Conservation (phyloP, 2,797 vertebrate genomes). For the Pelodytes ibericus region DNA sequence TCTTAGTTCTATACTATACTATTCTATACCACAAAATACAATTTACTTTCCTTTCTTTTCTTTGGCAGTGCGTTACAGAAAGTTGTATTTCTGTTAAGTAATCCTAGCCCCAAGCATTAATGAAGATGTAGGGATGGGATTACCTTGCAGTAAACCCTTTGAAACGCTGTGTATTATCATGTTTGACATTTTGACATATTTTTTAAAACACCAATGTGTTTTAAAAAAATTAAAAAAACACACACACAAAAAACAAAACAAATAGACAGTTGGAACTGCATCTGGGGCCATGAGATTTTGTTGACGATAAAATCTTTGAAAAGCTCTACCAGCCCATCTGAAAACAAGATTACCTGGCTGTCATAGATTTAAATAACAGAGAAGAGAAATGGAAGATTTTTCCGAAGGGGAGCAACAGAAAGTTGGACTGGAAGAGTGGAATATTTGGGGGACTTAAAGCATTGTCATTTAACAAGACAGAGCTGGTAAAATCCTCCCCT, state of each 20-base stretch:
- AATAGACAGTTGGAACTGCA: constrained; percentile 31
- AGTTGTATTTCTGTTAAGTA: constrained; percentile 52
- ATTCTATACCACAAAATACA: constrained; percentile 30
- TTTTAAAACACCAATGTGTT: constrained; percentile 48
- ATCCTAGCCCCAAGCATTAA: constrained; percentile 53
- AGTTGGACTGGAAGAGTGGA: constrained; percentile 35
- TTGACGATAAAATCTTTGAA: constrained; percentile 17
- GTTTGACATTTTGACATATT: constrained; percentile 55
- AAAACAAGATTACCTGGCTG: constrained; percentile 42
- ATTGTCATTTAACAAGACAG: constrained; percentile 46
- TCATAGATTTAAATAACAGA: constrained; percentile 27
- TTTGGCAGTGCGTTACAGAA: constrained; percentile 46
- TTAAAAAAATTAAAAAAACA: neutral
- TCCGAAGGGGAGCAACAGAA: constrained; percentile 34
- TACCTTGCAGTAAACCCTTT: constrained; percentile 52
- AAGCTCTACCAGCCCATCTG: constrained; percentile 31
- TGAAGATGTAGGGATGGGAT: constrained; percentile 55
- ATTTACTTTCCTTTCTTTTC: constrained; percentile 38
- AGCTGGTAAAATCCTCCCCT: constrained; percentile 38
- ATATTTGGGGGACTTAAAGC: constrained; percentile 39
- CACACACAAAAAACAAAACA: constrained; percentile 25
- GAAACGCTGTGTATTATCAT: constrained; percentile 41
- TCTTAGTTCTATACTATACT: neutral
- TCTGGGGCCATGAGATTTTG: constrained; percentile 22
- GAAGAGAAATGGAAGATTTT: constrained; percentile 31